Conservation (phyloP, 2,797 vertebrate genomes). For the Chrosomus eos region DNA sequence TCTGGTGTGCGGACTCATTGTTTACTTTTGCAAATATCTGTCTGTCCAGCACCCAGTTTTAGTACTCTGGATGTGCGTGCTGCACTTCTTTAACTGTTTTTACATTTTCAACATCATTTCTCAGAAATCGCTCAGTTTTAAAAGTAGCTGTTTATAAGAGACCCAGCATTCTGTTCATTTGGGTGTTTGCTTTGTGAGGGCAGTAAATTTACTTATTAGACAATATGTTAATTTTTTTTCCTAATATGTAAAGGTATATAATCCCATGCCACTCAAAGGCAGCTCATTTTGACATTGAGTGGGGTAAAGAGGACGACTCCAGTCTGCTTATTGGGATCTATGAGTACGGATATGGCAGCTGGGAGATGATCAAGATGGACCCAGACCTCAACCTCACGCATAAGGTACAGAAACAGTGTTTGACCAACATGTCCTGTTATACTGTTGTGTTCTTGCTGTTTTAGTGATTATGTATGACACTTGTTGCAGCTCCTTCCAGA, state of each 20-base stretch:
- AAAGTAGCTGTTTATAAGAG: background rate
- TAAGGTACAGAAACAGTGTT: constrained; percentile 80
- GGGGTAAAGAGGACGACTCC: constrained; percentile 96
- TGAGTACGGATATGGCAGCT: constrained; percentile 98
- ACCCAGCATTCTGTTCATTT: background rate
- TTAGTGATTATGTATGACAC: background rate
- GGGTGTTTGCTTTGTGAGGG: background rate
- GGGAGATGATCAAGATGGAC: constrained; percentile 99
- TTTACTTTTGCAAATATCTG: too few relatives aligned
- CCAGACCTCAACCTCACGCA: constrained; percentile 97
- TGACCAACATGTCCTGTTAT: background rate
- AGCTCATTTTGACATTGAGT: constrained; percentile 96
- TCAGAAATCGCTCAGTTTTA: background rate
- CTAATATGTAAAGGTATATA: constrained; percentile 82
- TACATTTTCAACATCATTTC: background rate
- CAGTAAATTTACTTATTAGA: background rate
- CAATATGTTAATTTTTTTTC: background rate
- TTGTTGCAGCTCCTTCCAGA: constrained; percentile 91
- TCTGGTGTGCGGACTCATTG: too few relatives aligned
- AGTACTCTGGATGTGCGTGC: too few relatives aligned
- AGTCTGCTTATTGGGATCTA: constrained; percentile 98
- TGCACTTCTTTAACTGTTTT: too few relatives aligned
- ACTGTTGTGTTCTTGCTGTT: background rate
- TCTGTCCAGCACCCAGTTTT: too few relatives aligned
- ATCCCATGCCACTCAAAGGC: constrained; percentile 96